These are phyloP conservation scores for Mormyrus lacerda DNA, from an alignment of 2,113 vertebrate species.

Conservation along the genomic window DNA sequence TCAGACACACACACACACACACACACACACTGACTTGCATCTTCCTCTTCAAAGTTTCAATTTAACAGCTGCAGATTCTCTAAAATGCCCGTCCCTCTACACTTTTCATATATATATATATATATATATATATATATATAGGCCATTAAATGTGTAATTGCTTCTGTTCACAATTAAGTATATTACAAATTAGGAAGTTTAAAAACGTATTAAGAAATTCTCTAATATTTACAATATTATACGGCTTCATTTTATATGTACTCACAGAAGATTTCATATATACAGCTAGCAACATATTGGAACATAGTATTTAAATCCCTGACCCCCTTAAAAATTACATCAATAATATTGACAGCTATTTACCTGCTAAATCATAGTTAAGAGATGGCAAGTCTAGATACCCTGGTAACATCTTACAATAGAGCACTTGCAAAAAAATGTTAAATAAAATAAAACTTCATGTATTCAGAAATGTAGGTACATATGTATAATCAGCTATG, in stretches of 20 bases:
- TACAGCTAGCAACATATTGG: constrained; percentile 70
- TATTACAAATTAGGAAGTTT: constrained; percentile 81
- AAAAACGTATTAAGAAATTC: constrained; percentile 82
- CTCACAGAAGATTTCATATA: constrained; percentile 64
- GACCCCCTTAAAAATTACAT: constrained; percentile 27
- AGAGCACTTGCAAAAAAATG: constrained; percentile 5
- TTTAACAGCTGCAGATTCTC: not conserved
- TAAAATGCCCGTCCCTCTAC: not conserved
- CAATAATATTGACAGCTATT: constrained; percentile 24
- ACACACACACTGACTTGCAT: not conserved
- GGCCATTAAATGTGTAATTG: constrained; percentile 59
- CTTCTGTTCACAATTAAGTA: constrained; percentile 71
- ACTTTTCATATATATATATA: constrained; percentile 7
- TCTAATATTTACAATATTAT: constrained; percentile 78
- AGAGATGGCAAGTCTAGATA: constrained; percentile 27
- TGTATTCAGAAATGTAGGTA: not conserved
- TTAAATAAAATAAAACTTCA: constrained; percentile 1
- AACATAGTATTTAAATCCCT: constrained; percentile 21
- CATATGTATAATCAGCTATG: not conserved
- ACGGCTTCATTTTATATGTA: constrained; percentile 58
- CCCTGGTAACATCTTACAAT: constrained; percentile 36
- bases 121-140: constrained; percentile 18
- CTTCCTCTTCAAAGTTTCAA: not conserved
- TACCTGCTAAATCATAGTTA: constrained; percentile 11
- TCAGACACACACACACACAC: too few species aligned